A percentile compares a stretch with the other conserved stretches of the same genome.
Conservation (phyloP, 2,113 vertebrate genomes). For the Puffinus mauretanicus region DNA sequence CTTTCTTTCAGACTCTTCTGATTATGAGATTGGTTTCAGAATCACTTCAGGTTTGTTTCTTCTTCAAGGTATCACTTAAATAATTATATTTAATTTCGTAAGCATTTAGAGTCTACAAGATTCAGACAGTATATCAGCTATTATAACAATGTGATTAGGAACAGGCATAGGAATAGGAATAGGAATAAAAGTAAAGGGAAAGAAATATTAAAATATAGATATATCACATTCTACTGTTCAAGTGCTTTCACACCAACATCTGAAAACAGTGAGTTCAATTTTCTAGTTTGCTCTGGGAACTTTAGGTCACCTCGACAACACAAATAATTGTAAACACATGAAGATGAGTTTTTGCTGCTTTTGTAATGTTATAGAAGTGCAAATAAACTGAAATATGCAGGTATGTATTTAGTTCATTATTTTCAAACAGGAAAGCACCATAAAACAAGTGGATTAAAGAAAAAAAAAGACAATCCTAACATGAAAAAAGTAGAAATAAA, state of each 20-base stretch:
- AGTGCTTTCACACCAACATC: background rate
- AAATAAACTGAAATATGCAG: background rate
- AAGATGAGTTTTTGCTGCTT: background rate
- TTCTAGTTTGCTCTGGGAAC: background rate
- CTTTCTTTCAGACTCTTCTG: background rate
- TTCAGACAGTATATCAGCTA: background rate
- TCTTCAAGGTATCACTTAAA: background rate
- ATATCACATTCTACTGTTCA: background rate
- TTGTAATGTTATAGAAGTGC: background rate
- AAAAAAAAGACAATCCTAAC: background rate
- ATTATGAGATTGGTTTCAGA: background rate
- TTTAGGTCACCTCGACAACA: background rate
- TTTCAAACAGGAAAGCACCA: background rate
- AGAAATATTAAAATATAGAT: background rate
- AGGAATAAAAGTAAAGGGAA: background rate
- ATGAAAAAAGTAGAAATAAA: background rate
- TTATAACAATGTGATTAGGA: background rate
- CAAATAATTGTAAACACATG: background rate
- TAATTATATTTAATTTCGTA: background rate
- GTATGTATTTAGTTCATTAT: background rate
- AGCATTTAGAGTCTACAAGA: background rate
- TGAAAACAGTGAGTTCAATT: background rate
- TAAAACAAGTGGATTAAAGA: background rate
- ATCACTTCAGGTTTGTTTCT: background rate
- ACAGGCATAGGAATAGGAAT: background rate